These are phyloP conservation scores for Syngnathus acus DNA, from an alignment of 2,797 vertebrate genomes.

Conservation along the genomic window DNA sequence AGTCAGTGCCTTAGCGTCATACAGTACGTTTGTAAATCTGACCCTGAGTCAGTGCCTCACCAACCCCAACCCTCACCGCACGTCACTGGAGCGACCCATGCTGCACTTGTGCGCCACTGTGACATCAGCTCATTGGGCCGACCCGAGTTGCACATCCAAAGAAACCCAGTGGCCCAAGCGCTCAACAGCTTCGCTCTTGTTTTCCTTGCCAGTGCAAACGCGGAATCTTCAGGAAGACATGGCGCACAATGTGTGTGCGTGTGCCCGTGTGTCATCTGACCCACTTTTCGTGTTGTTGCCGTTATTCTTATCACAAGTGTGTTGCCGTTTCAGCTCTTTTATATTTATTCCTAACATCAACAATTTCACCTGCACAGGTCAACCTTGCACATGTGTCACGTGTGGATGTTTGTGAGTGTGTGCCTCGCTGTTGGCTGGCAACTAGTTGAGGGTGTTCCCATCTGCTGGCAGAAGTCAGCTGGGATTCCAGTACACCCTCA, in stretches of 20 bases:
- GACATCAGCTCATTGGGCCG: not conserved
- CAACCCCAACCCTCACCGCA: too few relatives aligned
- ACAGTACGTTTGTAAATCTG: too few relatives aligned
- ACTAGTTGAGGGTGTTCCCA: too few relatives aligned
- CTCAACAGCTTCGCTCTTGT: too few relatives aligned
- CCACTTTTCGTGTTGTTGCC: not conserved
- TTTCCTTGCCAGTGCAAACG: too few relatives aligned
- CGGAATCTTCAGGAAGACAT: not conserved
- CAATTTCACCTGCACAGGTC: not conserved
- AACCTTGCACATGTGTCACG: not conserved
- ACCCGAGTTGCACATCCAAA: too few relatives aligned
- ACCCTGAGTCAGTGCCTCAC: too few relatives aligned
- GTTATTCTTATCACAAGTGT: not conserved
- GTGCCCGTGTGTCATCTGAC: not conserved
- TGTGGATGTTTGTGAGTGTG: not conserved
- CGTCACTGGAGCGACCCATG: not conserved
- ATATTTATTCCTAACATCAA: not conserved
- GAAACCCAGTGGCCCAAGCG: too few relatives aligned
- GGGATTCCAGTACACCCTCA: too few relatives aligned
- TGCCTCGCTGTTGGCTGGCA: not conserved
- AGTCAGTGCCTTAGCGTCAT: too few relatives aligned
- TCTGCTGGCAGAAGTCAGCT: too few relatives aligned
- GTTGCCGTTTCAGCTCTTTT: not conserved
- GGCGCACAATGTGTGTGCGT: not conserved
- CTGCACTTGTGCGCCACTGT: not conserved